phyloP scores from a whole-genome alignment of 2,113 vertebrate genomes.

The Carassius auratus region DNA sequence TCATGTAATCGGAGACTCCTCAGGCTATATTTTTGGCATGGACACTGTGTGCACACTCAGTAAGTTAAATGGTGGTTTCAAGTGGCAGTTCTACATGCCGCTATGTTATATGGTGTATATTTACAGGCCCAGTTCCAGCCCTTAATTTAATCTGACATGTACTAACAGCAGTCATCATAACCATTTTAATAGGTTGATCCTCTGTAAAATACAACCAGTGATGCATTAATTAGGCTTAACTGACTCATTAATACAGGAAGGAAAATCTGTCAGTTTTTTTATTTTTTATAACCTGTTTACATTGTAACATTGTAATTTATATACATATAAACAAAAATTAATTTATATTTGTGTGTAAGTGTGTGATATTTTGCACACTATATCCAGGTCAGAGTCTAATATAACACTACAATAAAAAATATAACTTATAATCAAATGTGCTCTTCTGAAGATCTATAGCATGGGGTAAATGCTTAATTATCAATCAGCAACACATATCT shows the following conservation, averaged over 20 bases:
- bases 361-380: neutral
- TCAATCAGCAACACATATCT: neutral
- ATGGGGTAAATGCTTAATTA: neutral
- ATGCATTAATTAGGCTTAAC: neutral
- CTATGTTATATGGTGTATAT: neutral
- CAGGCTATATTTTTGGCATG: slow-evolving; percentile 44
- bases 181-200: neutral
- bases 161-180: neutral
- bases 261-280: neutral
- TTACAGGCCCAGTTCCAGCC: slow-evolving; percentile 9
- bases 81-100: neutral
- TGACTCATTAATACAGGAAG: neutral
- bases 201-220: neutral
- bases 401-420: neutral
- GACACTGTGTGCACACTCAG: neutral
- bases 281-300: no score
- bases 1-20: slow-evolving; percentile 31
- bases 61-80: slow-evolving; percentile 16
- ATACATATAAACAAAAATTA: no score
- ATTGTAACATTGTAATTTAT: neutral
- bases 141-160: neutral
- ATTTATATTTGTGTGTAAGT: no score
- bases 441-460: neutral
- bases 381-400: neutral
- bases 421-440: no score